Base-by-base conservation (phyloP, 2,888 invertebrate species). In the Beris morrisii region DNA sequence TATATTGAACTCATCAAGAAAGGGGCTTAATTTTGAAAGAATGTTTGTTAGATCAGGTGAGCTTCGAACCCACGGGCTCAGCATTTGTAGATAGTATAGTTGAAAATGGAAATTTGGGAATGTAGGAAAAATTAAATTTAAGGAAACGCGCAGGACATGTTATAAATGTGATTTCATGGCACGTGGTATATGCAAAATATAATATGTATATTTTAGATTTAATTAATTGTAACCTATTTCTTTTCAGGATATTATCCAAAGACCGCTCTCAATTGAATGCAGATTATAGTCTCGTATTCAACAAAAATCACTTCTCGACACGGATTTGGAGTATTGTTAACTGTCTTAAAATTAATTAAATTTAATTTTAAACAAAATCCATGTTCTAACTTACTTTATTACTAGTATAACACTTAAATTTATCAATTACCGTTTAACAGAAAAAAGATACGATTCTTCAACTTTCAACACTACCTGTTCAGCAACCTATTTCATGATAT, bases 251-350 rank as follows among this genome's bases (percentile, higher is more conserved):
- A 78, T 72, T 78, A 80, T 75, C 73, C 79, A 73, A 80, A 78
- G 77, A 79, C 79, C 78, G 79, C 80, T 74, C 77, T 79, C 76
- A 79, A 80, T 75, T 79, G 78, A 72, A 76, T 79, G 22, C 22
- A 72, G 80, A 76, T 72, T 79, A 79, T 73, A 76, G 77, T 66
- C 74, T 67, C 69, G 72, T 22, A 22, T 73, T 57, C 73, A 73
- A 59, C 68, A 71, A 67, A 71, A 71, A 61, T 72, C 72, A 70
- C 50, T 58, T 64, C 73, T 75, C 63, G 75, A 77, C 69, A 73
- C 74, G 55, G 9, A 32, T 28, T 61, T 52, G 11, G 64, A 69
- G 69, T 65, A 69, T 69, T 67, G 69, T 69, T 67, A 69, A 65
- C 64, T n/a, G 63, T 65, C 61, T 55, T 30, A 13, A 31, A 58